These are phyloP conservation scores for Cossypha heuglini DNA, from an alignment of 2,797 vertebrate species.

Conservation along the genomic window DNA sequence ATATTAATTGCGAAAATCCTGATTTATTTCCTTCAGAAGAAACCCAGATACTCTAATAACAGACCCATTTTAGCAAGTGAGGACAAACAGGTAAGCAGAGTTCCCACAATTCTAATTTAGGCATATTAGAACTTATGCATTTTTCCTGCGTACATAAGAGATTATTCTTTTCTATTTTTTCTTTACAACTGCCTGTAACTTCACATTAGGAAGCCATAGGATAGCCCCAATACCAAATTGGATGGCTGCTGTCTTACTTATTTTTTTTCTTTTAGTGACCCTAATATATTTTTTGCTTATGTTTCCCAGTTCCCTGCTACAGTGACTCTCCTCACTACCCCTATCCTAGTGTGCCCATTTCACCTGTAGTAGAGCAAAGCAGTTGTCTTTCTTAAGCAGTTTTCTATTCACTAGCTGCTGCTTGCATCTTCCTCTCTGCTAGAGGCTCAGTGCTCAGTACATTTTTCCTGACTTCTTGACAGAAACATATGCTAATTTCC, in stretches of 20 bases:
- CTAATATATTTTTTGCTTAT: not conserved
- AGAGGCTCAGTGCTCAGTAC: not conserved
- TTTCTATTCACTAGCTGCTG: not conserved
- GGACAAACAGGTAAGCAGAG: not conserved
- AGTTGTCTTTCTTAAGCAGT: not conserved
- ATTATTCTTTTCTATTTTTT: not conserved
- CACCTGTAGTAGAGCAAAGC: not conserved
- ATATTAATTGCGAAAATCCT: not conserved
- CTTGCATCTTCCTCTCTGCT: not conserved
- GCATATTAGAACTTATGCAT: not conserved
- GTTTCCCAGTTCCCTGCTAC: not conserved
- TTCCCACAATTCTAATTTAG: not conserved
- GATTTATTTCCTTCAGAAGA: not conserved
- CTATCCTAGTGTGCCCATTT: not conserved
- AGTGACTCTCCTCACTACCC: not conserved
- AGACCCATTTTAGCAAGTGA: not conserved
- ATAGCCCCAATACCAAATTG: not conserved
- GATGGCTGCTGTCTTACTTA: not conserved
- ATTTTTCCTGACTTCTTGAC: constrained; percentile 11
- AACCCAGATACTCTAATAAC: not conserved
- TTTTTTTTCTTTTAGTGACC: not conserved
- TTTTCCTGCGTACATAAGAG: not conserved
- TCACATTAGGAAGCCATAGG: not conserved
- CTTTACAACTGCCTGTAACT: not conserved
- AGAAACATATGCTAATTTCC: not conserved